A percentile compares a stretch with the other conserved stretches of the same genome.
Evolutionary conservation across 2,797 vertebrate genomes (phyloP).

Genomic region (Sebastes trivittatus): DNA sequence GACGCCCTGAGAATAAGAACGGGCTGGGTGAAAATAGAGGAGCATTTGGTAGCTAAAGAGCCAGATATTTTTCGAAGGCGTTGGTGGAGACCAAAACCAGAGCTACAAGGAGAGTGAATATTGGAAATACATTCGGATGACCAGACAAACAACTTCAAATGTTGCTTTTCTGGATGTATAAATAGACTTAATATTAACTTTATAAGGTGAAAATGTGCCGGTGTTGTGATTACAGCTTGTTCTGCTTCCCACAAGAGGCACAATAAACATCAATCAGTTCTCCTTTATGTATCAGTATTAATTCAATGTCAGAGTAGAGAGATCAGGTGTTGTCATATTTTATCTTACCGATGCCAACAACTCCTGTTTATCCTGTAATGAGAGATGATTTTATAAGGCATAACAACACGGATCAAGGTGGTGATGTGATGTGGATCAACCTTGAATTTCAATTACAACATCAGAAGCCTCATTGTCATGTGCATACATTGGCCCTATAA

Average conservation of each 20-base stretch:
- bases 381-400: neutral
- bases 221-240: neutral
- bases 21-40: neutral
- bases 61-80: neutral
- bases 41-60: neutral
- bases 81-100: neutral
- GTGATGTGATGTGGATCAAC: constrained; percentile 22
- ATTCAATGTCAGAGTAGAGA: constrained; percentile 3
- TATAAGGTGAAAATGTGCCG: neutral
- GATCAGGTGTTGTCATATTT: neutral
- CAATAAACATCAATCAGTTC: neutral
- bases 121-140: neutral
- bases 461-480: constrained; percentile 26
- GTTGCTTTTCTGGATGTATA: neutral
- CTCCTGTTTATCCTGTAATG: constrained; percentile 18
- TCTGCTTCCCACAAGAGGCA: neutral
- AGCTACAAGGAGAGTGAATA: neutral
- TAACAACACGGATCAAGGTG: constrained; percentile 18
- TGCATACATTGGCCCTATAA: constrained; percentile 16
- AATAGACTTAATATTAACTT: neutral
- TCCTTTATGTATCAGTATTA: neutral
- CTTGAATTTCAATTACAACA: constrained; percentile 24
- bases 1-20: neutral
- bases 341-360: neutral
- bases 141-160: neutral